Percentiles rank a stretch among this genome's conserved stretches.
Evolutionary conservation across 2,888 invertebrate species (phyloP).

Genomic region (Papilio elwesi): DNA sequence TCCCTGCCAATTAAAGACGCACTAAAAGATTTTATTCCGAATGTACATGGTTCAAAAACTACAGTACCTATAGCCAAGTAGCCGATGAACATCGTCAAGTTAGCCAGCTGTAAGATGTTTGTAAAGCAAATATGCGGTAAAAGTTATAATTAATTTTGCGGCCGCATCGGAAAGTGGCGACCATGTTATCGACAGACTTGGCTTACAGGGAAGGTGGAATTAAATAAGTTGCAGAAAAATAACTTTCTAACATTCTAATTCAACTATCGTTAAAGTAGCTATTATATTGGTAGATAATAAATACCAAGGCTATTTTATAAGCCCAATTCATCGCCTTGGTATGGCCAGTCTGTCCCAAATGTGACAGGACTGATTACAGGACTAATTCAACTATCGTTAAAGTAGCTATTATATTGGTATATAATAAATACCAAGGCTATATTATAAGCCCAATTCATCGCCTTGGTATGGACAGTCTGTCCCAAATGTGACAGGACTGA

Average conservation of each 20-base stretch:
- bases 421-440: too few species aligned
- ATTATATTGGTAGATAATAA: too few species aligned
- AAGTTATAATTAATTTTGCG: conserved; percentile 39
- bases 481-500: too few species aligned
- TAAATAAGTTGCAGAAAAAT: neutral
- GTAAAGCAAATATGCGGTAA: conserved; percentile 29
- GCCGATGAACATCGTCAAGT: conserved; percentile 2
- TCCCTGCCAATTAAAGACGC: neutral
- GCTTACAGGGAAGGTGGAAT: neutral
- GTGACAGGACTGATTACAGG: too few species aligned
- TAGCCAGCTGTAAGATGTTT: conserved; percentile 23
- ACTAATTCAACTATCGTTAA: neutral
- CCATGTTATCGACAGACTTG: conserved; percentile 16
- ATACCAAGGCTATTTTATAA: too few species aligned
- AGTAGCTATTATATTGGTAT: too few species aligned
- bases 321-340: too few species aligned
- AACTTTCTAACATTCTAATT: neutral
- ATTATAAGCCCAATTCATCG: too few species aligned
- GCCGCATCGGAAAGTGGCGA: conserved; percentile 24
- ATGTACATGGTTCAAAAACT: neutral
- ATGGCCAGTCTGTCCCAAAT: too few species aligned
- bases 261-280: too few species aligned
- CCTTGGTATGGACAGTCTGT: too few species aligned
- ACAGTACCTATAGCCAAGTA: neutral
- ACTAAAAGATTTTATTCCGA: neutral